Conservation (phyloP, 2,797 vertebrate genomes). For the Galagoides demidoff region DNA sequence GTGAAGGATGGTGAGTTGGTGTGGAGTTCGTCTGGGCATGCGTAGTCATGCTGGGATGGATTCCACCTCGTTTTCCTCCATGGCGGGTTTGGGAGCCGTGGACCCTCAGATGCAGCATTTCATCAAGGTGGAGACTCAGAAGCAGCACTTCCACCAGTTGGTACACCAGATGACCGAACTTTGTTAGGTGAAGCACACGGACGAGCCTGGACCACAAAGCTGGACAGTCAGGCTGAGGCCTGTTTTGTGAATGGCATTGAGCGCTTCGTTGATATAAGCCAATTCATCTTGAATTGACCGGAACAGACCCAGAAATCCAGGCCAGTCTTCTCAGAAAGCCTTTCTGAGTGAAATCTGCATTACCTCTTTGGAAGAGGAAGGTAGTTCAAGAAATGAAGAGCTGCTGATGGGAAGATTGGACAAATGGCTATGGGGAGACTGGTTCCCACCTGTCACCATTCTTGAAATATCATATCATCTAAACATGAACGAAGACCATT, state of each 20-base stretch:
- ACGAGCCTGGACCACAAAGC: conserved; percentile 96
- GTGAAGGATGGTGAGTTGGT: conserved; percentile 83
- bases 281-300: too few species aligned
- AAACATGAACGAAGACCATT: conserved; percentile 69
- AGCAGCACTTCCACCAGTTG: conserved; percentile 96
- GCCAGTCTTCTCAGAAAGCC: too few species aligned
- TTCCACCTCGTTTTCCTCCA: conserved; percentile 74
- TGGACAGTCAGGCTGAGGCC: conserved; percentile 95
- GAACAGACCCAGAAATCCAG: too few species aligned
- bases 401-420: conserved; percentile 65
- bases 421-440: conserved; percentile 52
- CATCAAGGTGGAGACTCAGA: conserved; percentile 96
- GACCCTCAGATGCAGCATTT: conserved; percentile 97
- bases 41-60: conserved; percentile 80
- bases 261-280: conserved; percentile 91
- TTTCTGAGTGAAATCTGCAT: too few species aligned
- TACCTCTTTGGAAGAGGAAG: too few species aligned
- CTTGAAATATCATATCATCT: conserved; percentile 56
- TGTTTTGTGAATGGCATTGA: conserved; percentile 98
- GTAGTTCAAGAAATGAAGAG: too few species aligned
- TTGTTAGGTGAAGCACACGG: conserved; percentile 99
- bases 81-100: conserved; percentile 80
- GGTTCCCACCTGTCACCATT: conserved; percentile 51
- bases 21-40: neutral
- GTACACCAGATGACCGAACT: conserved; percentile 98